These are phyloP conservation scores for Hylomyscus alleni DNA, from an alignment of 2,797 vertebrate genomes.

Conservation along the genomic window DNA sequence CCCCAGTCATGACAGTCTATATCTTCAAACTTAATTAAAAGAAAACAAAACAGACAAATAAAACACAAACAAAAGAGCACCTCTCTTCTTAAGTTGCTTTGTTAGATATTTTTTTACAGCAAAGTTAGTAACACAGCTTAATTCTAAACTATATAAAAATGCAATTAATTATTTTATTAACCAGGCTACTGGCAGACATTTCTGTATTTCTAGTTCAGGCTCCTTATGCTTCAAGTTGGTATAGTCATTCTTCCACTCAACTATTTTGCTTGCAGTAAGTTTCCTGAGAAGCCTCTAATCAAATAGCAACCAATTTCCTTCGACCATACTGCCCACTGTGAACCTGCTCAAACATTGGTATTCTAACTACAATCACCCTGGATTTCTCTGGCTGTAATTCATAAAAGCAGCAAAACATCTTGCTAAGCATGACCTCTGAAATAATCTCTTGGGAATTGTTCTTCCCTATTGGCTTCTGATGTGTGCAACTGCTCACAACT, in stretches of 20 bases:
- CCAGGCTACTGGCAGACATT: background rate
- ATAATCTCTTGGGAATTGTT: background rate
- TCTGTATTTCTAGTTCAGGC: background rate
- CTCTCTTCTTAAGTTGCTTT: background rate
- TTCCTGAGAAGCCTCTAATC: background rate
- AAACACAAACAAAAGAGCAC: background rate
- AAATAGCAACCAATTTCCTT: background rate
- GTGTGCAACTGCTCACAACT: background rate
- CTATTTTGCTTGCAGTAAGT: background rate
- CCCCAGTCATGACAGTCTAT: background rate
- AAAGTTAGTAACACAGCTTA: background rate
- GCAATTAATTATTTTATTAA: background rate
- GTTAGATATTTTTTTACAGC: background rate
- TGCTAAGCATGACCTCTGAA: background rate
- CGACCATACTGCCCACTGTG: too few relatives aligned
- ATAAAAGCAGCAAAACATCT: background rate
- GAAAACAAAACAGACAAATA: background rate
- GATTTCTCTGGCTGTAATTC: background rate
- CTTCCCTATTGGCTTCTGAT: too few relatives aligned
- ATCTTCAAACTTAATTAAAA: background rate
- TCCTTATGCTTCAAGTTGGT: background rate
- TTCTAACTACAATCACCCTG: fast-evolving
- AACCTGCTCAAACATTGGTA: background rate
- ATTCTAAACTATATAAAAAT: background rate
- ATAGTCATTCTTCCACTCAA: background rate